Conservation (phyloP, 2,888 invertebrate species). For the Blomia tropicalis region DNA sequence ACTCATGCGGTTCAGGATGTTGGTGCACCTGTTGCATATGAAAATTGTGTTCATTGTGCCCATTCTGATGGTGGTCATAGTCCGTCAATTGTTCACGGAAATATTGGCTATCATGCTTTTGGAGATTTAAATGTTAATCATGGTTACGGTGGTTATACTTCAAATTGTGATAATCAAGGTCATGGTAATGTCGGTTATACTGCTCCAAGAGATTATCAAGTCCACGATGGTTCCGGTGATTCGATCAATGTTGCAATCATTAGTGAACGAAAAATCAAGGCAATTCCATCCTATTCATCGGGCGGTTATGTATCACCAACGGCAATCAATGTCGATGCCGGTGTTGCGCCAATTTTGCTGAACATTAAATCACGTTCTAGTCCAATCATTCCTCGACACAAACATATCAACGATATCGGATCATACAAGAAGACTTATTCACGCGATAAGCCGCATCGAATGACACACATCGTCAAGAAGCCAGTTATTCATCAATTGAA, state of each 20-base stretch:
- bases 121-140: too few relatives aligned
- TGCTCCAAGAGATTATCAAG: too few relatives aligned
- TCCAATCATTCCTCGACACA: not conserved
- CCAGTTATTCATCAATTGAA: slow-evolving; percentile 12
- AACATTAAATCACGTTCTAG: slow-evolving; percentile 17
- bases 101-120: too few relatives aligned
- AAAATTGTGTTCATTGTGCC: too few relatives aligned
- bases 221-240: not conserved
- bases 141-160: too few relatives aligned
- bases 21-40: too few relatives aligned
- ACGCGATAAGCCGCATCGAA: slow-evolving; percentile 7
- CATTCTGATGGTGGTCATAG: too few relatives aligned
- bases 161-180: too few relatives aligned
- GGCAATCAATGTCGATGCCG: slow-evolving; percentile 8
- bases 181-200: too few relatives aligned
- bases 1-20: too few relatives aligned
- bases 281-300: not conserved
- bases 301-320: not conserved
- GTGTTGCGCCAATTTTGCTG: not conserved
- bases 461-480: not conserved
- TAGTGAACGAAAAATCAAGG: not conserved
- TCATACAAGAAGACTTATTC: not conserved
- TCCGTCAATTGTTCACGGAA: too few relatives aligned
- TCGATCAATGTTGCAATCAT: not conserved
- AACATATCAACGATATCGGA: not conserved